These are phyloP conservation scores for Procambarus virginalis DNA, from an alignment of 1,140 invertebrate species.

Conservation along the genomic window DNA sequence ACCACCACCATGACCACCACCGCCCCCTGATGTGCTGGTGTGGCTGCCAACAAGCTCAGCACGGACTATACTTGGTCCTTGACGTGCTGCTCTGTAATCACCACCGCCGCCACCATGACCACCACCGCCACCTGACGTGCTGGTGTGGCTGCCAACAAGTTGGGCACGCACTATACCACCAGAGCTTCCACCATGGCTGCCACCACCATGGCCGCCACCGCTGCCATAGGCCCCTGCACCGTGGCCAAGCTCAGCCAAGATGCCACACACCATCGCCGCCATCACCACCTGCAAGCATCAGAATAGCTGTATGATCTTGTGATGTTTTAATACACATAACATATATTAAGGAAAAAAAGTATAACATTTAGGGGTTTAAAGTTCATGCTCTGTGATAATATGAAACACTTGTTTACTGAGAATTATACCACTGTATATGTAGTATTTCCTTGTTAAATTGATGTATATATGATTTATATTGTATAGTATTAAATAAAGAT, in stretches of 20 bases:
- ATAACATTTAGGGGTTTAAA: too few species aligned
- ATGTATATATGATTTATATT: too few species aligned
- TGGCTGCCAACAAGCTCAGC: too few species aligned
- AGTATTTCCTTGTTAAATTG: too few species aligned
- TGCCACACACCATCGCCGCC: background rate
- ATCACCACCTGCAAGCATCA: background rate
- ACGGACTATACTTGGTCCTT: conserved; percentile 4
- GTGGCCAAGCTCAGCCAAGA: background rate
- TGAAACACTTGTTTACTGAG: too few species aligned
- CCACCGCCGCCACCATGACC: background rate
- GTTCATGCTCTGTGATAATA: too few species aligned
- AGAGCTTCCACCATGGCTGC: background rate
- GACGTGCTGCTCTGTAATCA: background rate
- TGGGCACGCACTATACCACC: conserved; percentile 12
- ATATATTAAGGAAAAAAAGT: too few species aligned
- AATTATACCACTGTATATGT: too few species aligned
- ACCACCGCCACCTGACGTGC: conserved; percentile 1
- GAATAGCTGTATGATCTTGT: too few species aligned
- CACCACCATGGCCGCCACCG: background rate
- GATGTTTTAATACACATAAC: too few species aligned
- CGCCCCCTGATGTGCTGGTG: conserved; percentile 5
- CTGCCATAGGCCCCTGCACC: background rate
- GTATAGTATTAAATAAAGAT: too few species aligned
- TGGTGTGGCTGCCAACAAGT: conserved; percentile 25
- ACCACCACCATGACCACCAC: background rate